These are phyloP conservation scores for Staurois parvus DNA, from an alignment of 2,797 vertebrate species.

Conservation along the genomic window DNA sequence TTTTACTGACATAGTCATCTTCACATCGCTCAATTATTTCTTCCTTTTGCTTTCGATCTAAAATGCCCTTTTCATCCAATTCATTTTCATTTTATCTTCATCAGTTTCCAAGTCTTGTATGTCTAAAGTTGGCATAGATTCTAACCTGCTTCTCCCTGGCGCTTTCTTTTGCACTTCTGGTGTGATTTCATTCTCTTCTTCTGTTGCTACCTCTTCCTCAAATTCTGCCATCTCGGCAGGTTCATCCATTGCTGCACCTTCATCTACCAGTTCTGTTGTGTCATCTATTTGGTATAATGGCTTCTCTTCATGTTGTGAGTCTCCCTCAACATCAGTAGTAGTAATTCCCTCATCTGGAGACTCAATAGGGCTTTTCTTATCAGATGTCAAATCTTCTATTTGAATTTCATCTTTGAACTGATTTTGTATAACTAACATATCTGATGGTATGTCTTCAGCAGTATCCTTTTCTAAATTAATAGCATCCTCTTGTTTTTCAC, in stretches of 20 bases:
- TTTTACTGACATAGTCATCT: conserved; percentile 67
- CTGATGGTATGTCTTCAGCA: conserved; percentile 57
- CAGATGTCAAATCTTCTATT: conserved; percentile 63
- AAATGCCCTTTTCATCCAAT: conserved; percentile 73
- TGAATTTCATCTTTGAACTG: conserved; percentile 66
- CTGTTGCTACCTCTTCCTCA: conserved; percentile 74
- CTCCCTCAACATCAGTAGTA: conserved; percentile 66
- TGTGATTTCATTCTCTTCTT: conserved; percentile 63
- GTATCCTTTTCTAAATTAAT: conserved; percentile 34
- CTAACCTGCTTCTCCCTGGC: conserved; percentile 61
- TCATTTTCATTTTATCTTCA: conserved; percentile 71
- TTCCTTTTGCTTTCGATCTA: conserved; percentile 80
- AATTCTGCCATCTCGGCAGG: conserved; percentile 55
- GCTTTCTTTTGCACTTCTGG: conserved; percentile 64
- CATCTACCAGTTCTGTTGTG: conserved; percentile 71
- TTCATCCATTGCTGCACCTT: conserved; percentile 70
- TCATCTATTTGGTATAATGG: conserved; percentile 63
- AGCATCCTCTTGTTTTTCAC: conserved; percentile 23
- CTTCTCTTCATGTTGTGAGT: conserved; percentile 70
- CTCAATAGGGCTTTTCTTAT: conserved; percentile 69
- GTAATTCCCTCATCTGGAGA: conserved; percentile 73
- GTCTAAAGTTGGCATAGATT: conserved; percentile 64
- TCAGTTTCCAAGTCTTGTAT: conserved; percentile 71
- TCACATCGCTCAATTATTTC: conserved; percentile 76
- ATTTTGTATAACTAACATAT: conserved; percentile 61